These are phyloP conservation scores for Melanostigma gelatinosum DNA, from an alignment of 2,113 vertebrate species.

Conservation along the genomic window DNA sequence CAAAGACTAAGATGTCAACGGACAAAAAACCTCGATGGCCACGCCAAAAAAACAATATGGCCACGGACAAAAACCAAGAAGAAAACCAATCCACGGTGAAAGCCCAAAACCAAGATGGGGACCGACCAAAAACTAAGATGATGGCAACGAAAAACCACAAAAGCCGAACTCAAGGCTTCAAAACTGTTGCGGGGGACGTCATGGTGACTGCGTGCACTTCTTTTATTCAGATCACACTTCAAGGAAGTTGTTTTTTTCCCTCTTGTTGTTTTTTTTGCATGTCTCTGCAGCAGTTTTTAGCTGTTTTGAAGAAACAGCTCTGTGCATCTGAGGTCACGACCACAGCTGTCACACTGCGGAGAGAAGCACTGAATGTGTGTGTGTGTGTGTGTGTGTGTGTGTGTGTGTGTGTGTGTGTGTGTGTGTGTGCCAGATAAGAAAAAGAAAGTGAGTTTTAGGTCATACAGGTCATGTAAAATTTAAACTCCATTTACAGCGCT, in stretches of 20 bases:
- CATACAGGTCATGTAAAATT: conserved; percentile 55
- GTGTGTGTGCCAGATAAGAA: conserved; percentile 1
- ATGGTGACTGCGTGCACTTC: too few species aligned
- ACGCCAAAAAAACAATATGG: too few species aligned
- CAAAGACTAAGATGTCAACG: too few species aligned
- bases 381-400: background rate
- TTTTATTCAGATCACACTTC: background rate
- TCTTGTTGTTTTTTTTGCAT: background rate
- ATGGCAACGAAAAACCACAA: too few species aligned
- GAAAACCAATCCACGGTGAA: too few species aligned
- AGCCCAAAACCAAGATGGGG: too few species aligned
- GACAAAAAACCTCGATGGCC: too few species aligned
- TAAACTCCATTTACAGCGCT: conserved; percentile 60
- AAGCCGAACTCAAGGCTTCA: background rate
- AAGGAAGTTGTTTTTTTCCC: background rate
- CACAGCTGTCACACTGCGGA: conserved; percentile 61
- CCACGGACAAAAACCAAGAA: too few species aligned
- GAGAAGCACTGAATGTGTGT: conserved; percentile 6
- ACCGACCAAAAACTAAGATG: too few species aligned
- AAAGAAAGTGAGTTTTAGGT: conserved; percentile 46
- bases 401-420: conserved; percentile 1
- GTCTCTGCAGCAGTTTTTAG: conserved; percentile 48
- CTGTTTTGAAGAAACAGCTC: conserved; percentile 49
- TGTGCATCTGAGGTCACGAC: conserved; percentile 60
- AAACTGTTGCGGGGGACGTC: background rate